phyloP scores from a whole-genome alignment of 2,113 vertebrate species.

The Megaptera novaeangliae region DNA sequence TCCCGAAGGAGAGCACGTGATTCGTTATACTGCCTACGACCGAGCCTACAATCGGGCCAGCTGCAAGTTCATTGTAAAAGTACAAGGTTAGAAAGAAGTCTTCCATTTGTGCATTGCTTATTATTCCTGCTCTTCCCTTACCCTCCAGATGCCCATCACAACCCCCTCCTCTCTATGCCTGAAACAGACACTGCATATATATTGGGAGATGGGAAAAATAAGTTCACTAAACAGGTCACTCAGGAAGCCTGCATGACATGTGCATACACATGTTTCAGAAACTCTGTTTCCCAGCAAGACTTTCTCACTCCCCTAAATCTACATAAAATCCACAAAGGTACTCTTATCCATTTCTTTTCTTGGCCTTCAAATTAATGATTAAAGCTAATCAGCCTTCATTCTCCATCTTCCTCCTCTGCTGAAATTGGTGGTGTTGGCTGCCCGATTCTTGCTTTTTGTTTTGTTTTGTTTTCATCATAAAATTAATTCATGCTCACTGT shows the following conservation, averaged over 20 bases:
- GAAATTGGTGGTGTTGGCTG: neutral
- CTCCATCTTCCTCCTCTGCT: neutral
- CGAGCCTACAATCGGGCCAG: constrained; percentile 92
- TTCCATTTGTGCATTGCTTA: neutral
- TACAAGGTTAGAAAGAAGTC: constrained; percentile 85
- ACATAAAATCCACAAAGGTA: neutral
- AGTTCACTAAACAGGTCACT: neutral
- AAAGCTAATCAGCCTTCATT: neutral
- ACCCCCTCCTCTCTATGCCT: neutral
- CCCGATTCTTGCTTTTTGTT: neutral
- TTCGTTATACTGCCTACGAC: constrained; percentile 93
- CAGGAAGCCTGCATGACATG: neutral
- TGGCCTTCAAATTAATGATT: neutral
- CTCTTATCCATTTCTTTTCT: constrained; percentile 13
- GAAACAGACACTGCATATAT: neutral
- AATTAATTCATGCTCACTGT: neutral
- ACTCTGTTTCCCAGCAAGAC: neutral
- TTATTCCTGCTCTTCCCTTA: constrained; percentile 13
- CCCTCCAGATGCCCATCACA: neutral
- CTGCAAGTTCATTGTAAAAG: constrained; percentile 94
- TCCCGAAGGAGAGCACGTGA: constrained; percentile 87
- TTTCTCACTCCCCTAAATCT: neutral
- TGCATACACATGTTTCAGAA: neutral
- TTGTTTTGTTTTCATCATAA: neutral
- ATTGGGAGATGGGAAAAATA: neutral